These are phyloP conservation scores for Mohoua ochrocephala DNA, from an alignment of 2,113 vertebrate species.

Conservation along the genomic window DNA sequence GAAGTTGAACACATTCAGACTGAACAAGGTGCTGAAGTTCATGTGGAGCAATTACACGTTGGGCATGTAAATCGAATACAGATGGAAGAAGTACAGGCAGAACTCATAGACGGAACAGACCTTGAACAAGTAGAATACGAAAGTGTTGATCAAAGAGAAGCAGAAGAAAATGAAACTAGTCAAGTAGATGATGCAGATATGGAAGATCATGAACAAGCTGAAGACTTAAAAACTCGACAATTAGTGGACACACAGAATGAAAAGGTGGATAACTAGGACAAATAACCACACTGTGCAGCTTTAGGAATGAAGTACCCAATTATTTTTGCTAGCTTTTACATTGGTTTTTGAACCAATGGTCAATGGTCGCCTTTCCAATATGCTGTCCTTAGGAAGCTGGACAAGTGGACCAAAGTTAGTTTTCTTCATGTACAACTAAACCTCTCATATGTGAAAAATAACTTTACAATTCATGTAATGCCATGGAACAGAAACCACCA, in stretches of 20 bases:
- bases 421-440: constrained; percentile 55
- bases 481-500: constrained; percentile 37
- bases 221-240: constrained; percentile 51
- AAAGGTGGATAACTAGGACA: constrained; percentile 42
- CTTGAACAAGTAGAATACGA: constrained; percentile 68
- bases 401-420: constrained; percentile 69
- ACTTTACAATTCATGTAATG: neutral
- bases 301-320: constrained; percentile 49
- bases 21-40: constrained; percentile 79
- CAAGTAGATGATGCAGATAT: constrained; percentile 9
- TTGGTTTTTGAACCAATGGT: constrained; percentile 41
- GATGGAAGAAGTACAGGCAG: constrained; percentile 77
- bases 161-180: constrained; percentile 37
- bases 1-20: constrained; percentile 81
- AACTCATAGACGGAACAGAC: constrained; percentile 68
- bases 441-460: constrained; percentile 14
- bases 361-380: neutral
- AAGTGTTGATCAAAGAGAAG: constrained; percentile 50
- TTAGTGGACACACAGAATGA: constrained; percentile 25
- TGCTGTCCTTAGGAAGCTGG: constrained; percentile 51
- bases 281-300: constrained; percentile 7
- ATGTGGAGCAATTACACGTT: constrained; percentile 75
- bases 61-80: constrained; percentile 76
- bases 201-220: constrained; percentile 37
- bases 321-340: constrained; percentile 57